phyloP scores from a whole-genome alignment of 2,888 invertebrate species.

The Tigriopus californicus region DNA sequence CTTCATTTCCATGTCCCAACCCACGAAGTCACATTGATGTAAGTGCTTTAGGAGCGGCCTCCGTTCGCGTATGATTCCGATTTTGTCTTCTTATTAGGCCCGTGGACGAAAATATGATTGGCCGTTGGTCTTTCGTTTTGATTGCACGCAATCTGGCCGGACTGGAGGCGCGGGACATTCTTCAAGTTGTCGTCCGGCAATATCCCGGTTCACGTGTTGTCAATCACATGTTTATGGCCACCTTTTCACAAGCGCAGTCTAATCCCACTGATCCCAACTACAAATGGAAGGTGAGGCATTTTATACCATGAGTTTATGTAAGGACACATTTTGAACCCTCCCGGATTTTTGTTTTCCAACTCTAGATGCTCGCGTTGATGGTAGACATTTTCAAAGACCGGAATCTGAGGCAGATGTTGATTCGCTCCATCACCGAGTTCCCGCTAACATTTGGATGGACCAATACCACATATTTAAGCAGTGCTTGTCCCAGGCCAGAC shows the following conservation, averaged over 20 bases:
- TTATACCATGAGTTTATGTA: background rate
- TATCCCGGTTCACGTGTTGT: slow-evolving; percentile 57
- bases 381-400: slow-evolving; percentile 37
- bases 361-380: slow-evolving; percentile 42
- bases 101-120: slow-evolving; percentile 22
- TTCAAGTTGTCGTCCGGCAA: slow-evolving; percentile 54
- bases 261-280: background rate
- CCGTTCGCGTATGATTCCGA: background rate
- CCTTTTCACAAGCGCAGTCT: background rate
- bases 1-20: slow-evolving; percentile 70
- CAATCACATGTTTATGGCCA: slow-evolving; percentile 52
- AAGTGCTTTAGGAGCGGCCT: slow-evolving; percentile 30
- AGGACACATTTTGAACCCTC: slow-evolving; percentile 35
- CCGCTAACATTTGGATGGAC: slow-evolving; percentile 56
- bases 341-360: slow-evolving; percentile 59
- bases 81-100: slow-evolving; percentile 16
- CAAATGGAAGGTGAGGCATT: slow-evolving; percentile 29
- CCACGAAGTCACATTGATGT: slow-evolving; percentile 73
- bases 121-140: slow-evolving; percentile 40
- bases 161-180: slow-evolving; percentile 44
- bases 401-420: slow-evolving; percentile 45
- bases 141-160: slow-evolving; percentile 62
- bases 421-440: slow-evolving; percentile 33
- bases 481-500: slow-evolving; percentile 53
- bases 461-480: slow-evolving; percentile 61